Evolutionary conservation across 1,140 invertebrate species (phyloP).

Genomic region (Heliconius congener): DNA sequence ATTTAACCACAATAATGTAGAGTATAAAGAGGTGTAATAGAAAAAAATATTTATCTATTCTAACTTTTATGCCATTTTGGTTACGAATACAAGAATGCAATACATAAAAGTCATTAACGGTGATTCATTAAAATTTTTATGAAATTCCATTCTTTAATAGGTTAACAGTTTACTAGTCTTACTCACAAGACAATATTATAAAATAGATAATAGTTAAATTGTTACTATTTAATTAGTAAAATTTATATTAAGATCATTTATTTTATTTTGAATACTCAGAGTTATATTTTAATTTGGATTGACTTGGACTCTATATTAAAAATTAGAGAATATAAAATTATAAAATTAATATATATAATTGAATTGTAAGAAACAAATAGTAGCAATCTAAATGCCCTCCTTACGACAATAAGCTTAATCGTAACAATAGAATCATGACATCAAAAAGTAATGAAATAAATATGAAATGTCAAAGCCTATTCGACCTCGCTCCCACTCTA

Average conservation of each 20-base stretch:
- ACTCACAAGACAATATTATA: too few relatives aligned
- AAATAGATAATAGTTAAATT: too few relatives aligned
- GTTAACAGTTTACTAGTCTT: background rate
- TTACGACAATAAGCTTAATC: background rate
- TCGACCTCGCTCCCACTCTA: slow-evolving; percentile 66
- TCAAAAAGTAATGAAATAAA: slow-evolving; percentile 68
- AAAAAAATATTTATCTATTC: too few relatives aligned
- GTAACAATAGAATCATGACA: slow-evolving; percentile 60
- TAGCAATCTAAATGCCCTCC: background rate
- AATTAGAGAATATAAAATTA: background rate
- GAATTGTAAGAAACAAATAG: background rate
- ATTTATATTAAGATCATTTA: too few relatives aligned
- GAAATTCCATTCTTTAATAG: background rate
- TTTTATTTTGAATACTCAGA: background rate
- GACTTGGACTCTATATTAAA: background rate
- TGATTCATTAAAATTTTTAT: background rate
- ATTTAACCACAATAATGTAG: too few relatives aligned
- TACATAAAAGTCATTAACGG: background rate
- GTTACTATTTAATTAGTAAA: too few relatives aligned
- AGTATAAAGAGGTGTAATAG: too few relatives aligned
- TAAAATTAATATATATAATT: background rate
- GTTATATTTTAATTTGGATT: background rate
- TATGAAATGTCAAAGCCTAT: slow-evolving; percentile 67
- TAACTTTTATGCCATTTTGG: background rate
- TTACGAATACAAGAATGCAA: background rate